Evolutionary conservation across 1,140 invertebrate genomes (phyloP), one percentile per base, ranked within the genome.

Genomic region (Aphaenogaster rudis): DNA sequence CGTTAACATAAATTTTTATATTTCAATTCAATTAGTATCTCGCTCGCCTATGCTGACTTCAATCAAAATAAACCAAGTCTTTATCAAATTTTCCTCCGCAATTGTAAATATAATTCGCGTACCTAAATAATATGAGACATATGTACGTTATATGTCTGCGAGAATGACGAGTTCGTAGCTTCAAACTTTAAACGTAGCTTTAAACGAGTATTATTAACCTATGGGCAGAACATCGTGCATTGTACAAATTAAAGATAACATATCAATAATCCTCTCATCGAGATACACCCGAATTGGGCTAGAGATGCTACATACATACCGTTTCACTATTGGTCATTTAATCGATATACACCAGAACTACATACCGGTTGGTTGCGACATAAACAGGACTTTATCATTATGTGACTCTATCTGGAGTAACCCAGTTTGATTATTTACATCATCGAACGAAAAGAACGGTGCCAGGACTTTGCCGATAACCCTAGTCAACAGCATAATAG

Each of bases 361-460:
- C 21, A 21, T 66, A 33, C 4, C 36, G 13, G 17, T 59, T 82
- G 52, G 67, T 13, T 28, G 17, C 66, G 63, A 81, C 63, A 45
- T 69, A 71, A 81, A 61, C 42, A 61, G 77, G 11, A 15, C 69
- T 82, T 74, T 74, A 74, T 82, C 28, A 82, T 82, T 82, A 82
- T 11, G 28, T 8, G 59, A 17, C 15, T 72, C 54, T 59, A 72
- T 59, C 42, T 33, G 21, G 28, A 21, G 13, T 74, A 74, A 82
- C 33, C 39, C 36, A 45, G 48, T 57, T 81, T 81, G 15, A 64
- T 36, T 48, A 64, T 33, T 79, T 48, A 39, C 39, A 57, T 82
- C 52, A 63, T 61, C 48, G 15, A 61, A 33, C 6, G 17, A 39
- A 82, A 72, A 48, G 17, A 59, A 82, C 21, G 21, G 11, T 36